Evolutionary conservation across 2,888 invertebrate species (phyloP).

Genomic region (Cerastis rubricosa): DNA sequence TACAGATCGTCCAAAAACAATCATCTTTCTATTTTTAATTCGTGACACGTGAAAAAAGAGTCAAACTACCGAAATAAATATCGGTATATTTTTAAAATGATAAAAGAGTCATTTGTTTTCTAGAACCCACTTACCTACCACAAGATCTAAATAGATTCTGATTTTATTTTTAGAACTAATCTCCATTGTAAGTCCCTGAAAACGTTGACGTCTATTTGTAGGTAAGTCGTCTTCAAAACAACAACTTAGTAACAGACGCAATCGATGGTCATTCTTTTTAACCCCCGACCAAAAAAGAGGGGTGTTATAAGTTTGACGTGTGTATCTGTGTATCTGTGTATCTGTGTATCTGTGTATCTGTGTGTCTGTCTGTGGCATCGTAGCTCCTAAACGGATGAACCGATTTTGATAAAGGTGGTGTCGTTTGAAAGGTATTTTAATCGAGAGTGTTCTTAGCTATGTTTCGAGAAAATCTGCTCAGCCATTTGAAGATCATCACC

Average conservation of each 20-base stretch:
- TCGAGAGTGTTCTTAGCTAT: too few relatives aligned
- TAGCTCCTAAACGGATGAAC: too few relatives aligned
- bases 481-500: too few relatives aligned
- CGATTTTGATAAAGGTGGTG: too few relatives aligned
- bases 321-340: too few relatives aligned
- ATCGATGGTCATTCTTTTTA: not conserved
- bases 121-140: not conserved
- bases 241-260: not conserved
- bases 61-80: not conserved
- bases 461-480: too few relatives aligned
- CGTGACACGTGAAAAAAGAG: too few relatives aligned
- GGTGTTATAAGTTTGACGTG: too few relatives aligned
- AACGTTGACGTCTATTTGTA: slow-evolving; percentile 2
- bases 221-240: slow-evolving; percentile 1
- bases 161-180: slow-evolving; percentile 14
- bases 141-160: not conserved
- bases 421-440: too few relatives aligned
- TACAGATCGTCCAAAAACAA: not conserved
- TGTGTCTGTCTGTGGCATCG: too few relatives aligned
- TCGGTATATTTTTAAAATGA: not conserved
- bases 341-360: too few relatives aligned
- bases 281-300: too few relatives aligned
- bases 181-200: not conserved
- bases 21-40: not conserved
- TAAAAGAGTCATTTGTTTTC: not conserved